phyloP scores from a whole-genome alignment of 1,140 invertebrate genomes.

The Solen grandis region DNA sequence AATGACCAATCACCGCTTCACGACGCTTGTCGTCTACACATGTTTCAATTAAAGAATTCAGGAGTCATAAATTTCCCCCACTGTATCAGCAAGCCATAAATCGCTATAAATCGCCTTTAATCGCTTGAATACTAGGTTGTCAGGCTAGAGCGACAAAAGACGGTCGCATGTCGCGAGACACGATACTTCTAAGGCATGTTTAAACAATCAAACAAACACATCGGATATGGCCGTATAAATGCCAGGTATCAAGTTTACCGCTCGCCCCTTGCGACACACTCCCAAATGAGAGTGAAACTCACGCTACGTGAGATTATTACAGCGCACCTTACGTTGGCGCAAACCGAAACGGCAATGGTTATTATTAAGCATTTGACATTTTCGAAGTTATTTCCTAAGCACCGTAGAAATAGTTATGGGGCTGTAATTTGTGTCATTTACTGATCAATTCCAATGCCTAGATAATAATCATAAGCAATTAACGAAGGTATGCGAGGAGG shows the following conservation, averaged over 20 bases:
- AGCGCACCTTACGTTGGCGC: background rate
- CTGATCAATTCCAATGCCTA: slow-evolving; percentile 23
- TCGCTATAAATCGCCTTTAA: slow-evolving; percentile 36
- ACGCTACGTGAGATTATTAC: background rate
- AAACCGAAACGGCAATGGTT: background rate
- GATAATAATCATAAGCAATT: slow-evolving; percentile 47
- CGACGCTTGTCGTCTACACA: too few species aligned
- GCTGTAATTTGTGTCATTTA: slow-evolving; percentile 34
- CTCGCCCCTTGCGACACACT: background rate
- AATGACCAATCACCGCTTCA: too few species aligned
- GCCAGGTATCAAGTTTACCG: background rate
- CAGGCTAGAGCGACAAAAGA: slow-evolving; percentile 30
- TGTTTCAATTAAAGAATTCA: slow-evolving; percentile 5
- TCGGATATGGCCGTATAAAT: background rate
- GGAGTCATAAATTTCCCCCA: slow-evolving; percentile 19
- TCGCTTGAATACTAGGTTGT: slow-evolving; percentile 48
- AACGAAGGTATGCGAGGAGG: slow-evolving; percentile 40
- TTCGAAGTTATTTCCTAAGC: slow-evolving; percentile 32
- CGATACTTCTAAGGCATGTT: too few species aligned
- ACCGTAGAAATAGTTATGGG: background rate
- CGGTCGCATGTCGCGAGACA: slow-evolving; percentile 37
- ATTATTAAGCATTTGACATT: slow-evolving; percentile 41
- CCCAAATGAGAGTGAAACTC: background rate
- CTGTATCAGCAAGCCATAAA: slow-evolving; percentile 32
- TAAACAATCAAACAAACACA: background rate